These are phyloP conservation scores for Campaea margaritaria DNA, from an alignment of 2,888 invertebrate species.

Conservation along the genomic window DNA sequence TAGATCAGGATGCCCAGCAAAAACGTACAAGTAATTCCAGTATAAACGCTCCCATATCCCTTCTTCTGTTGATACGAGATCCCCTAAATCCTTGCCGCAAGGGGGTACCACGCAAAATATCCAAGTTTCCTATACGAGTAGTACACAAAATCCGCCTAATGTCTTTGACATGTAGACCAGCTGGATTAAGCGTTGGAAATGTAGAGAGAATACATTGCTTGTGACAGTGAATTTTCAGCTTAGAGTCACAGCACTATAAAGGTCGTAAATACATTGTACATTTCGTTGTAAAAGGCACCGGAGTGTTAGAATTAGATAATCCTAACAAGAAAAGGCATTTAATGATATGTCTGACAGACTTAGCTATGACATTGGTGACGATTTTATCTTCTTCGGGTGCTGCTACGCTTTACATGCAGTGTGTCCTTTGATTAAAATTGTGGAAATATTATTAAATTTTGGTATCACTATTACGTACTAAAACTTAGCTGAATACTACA, in stretches of 20 bases:
- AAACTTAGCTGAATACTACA: too few relatives aligned
- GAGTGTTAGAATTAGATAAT: constrained; percentile 9
- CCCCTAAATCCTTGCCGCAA: constrained; percentile 67
- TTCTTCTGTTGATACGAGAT: constrained; percentile 61
- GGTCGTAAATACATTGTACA: constrained; percentile 19
- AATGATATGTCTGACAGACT: too few relatives aligned
- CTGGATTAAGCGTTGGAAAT: constrained; percentile 9
- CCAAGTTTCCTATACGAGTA: background rate
- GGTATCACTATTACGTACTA: too few relatives aligned
- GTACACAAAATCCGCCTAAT: constrained; percentile 13
- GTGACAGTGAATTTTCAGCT: constrained; percentile 19
- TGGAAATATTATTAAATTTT: too few relatives aligned
- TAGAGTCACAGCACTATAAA: background rate
- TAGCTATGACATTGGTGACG: too few relatives aligned
- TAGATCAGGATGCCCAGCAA: constrained; percentile 57
- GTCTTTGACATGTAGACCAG: constrained; percentile 5
- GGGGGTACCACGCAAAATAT: constrained; percentile 38
- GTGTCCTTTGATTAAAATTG: too few relatives aligned
- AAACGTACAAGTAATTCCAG: constrained; percentile 62
- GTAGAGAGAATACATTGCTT: constrained; percentile 25
- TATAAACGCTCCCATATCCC: constrained; percentile 61
- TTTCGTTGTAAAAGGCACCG: constrained; percentile 13
- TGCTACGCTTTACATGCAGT: too few relatives aligned
- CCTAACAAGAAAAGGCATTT: constrained; percentile 4
- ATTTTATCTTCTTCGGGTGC: too few relatives aligned